These are phyloP conservation scores for Ceratina japonica DNA, from an alignment of 1,140 invertebrate species.

Conservation along the genomic window DNA sequence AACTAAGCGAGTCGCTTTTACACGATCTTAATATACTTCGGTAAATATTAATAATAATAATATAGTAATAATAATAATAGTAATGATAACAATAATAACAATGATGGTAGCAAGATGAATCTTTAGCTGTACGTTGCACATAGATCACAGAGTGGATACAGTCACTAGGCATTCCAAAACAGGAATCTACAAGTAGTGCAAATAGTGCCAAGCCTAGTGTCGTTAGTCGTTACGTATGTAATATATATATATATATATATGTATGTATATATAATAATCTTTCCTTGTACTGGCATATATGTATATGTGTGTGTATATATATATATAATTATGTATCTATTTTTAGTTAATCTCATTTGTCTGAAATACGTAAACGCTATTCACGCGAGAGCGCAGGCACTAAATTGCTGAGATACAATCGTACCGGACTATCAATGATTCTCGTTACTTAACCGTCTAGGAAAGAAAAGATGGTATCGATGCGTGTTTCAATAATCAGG, in stretches of 20 bases:
- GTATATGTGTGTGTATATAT: slow-evolving; percentile 32
- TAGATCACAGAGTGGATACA: slow-evolving; percentile 73
- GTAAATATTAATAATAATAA: slow-evolving; percentile 35
- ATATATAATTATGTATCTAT: slow-evolving; percentile 37
- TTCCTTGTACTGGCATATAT: slow-evolving; percentile 26
- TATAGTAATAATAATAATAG: slow-evolving; percentile 37
- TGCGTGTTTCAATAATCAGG: not conserved
- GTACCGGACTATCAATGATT: slow-evolving; percentile 50
- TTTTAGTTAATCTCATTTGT: slow-evolving; percentile 34
- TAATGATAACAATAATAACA: slow-evolving; percentile 43
- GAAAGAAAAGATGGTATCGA: slow-evolving; percentile 5
- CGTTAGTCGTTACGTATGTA: slow-evolving; percentile 1
- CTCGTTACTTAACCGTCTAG: slow-evolving; percentile 9
- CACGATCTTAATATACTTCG: slow-evolving; percentile 30
- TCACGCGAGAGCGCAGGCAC: slow-evolving; percentile 63
- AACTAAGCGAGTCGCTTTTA: slow-evolving; percentile 52
- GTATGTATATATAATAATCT: slow-evolving; percentile 29
- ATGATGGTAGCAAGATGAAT: slow-evolving; percentile 37
- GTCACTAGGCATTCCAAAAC: slow-evolving; percentile 64
- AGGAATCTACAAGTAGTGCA: slow-evolving; percentile 54
- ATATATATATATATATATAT: slow-evolving; percentile 33
- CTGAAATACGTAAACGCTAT: slow-evolving; percentile 39
- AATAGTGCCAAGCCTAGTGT: slow-evolving; percentile 63
- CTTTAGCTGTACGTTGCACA: slow-evolving; percentile 62
- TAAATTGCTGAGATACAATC: slow-evolving; percentile 66